A percentile compares a stretch with the other conserved stretches of the same genome.
Conservation (phyloP, 2,888 invertebrate species). For the Harpalus rufipes region DNA sequence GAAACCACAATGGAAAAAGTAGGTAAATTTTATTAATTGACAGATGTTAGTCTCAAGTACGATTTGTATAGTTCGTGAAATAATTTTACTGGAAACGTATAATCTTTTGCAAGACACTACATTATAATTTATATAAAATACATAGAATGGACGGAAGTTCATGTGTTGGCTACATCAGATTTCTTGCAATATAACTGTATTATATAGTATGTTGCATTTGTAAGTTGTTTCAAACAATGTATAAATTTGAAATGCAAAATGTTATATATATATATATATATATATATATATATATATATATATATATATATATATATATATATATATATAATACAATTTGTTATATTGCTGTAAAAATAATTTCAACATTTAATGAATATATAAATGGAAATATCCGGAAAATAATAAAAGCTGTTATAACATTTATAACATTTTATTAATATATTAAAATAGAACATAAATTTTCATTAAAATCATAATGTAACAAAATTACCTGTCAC, state of each 20-base stretch:
- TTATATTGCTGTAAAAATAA: not conserved
- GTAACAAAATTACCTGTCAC: not conserved
- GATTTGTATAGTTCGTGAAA: too few relatives aligned
- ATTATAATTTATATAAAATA: too few relatives aligned
- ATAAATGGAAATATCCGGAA: not conserved
- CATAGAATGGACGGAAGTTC: too few relatives aligned
- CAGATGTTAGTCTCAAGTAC: too few relatives aligned
- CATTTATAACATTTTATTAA: not conserved
- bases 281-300: not conserved
- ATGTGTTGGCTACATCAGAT: too few relatives aligned
- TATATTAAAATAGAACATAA: constrained; percentile 2
- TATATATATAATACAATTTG: not conserved
- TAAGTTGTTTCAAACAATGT: not conserved
- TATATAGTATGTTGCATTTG: too few relatives aligned
- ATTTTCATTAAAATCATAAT: not conserved
- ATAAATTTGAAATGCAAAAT: not conserved
- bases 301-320: not conserved
- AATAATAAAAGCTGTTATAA: constrained; percentile 7
- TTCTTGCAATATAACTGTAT: too few relatives aligned
- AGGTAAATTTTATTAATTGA: too few relatives aligned
- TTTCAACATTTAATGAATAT: not conserved
- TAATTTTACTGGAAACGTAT: too few relatives aligned
- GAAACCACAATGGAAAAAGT: too few relatives aligned
- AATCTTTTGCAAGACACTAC: too few relatives aligned
- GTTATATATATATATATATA: not conserved